phyloP scores from a whole-genome alignment of 1,140 invertebrate species.

The Megalonaias nervosa region DNA sequence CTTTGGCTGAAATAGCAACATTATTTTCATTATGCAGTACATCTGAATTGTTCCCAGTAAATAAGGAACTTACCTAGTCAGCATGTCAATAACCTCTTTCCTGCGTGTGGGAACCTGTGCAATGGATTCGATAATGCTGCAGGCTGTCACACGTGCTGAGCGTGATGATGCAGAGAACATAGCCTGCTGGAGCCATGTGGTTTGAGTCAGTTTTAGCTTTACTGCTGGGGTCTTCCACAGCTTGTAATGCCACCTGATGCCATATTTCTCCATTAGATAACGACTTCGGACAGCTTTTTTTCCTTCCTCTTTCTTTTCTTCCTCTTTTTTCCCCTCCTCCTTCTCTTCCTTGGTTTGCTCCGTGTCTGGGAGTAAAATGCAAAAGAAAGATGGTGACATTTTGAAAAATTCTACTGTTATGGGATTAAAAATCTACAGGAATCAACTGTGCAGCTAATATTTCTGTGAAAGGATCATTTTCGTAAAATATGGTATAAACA shows the following conservation, averaged over 20 bases:
- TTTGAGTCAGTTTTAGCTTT: slow-evolving; percentile 61
- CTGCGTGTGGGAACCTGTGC: slow-evolving; percentile 73
- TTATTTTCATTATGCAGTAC: neutral
- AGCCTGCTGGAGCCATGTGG: slow-evolving; percentile 89
- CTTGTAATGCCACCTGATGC: slow-evolving; percentile 73
- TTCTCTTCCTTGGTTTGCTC: too few relatives aligned
- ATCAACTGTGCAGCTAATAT: too few relatives aligned
- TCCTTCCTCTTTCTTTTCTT: slow-evolving; percentile 37
- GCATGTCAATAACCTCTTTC: slow-evolving; percentile 82
- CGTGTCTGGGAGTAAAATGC: too few relatives aligned
- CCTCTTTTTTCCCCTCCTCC: slow-evolving; percentile 51
- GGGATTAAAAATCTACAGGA: too few relatives aligned
- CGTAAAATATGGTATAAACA: too few relatives aligned
- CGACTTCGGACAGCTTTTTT: slow-evolving; percentile 73
- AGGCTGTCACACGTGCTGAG: slow-evolving; percentile 89
- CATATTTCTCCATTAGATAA: slow-evolving; percentile 87
- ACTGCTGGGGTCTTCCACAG: slow-evolving; percentile 63
- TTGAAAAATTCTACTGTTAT: too few relatives aligned
- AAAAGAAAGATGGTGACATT: too few relatives aligned
- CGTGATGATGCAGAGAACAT: slow-evolving; percentile 93
- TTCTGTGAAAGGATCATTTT: too few relatives aligned
- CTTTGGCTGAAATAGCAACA: too few relatives aligned
- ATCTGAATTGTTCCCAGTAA: neutral
- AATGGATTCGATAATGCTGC: slow-evolving; percentile 88
- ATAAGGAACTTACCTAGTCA: slow-evolving; percentile 77